These are phyloP conservation scores for Achatina immaculata DNA, from an alignment of 1,140 invertebrate species.

Conservation along the genomic window DNA sequence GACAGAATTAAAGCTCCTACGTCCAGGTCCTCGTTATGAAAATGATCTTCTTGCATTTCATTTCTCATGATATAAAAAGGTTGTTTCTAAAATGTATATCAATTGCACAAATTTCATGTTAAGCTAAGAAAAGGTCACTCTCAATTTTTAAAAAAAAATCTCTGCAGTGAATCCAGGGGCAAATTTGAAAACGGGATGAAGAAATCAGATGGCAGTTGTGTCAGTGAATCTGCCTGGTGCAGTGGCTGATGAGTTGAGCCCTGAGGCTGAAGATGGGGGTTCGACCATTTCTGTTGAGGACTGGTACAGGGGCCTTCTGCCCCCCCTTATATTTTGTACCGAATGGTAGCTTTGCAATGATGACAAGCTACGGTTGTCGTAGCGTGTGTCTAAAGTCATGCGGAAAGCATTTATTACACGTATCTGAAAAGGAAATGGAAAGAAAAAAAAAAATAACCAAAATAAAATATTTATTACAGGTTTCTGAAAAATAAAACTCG, in stretches of 20 bases:
- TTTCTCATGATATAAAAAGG: too few relatives aligned
- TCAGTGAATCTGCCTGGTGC: conserved; percentile 30
- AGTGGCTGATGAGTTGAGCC: conserved; percentile 26
- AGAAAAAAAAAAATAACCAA: conserved; percentile 41
- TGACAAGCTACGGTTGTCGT: conserved; percentile 76
- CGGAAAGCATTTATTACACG: conserved; percentile 99
- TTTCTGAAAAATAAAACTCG: background rate
- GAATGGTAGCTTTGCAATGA: conserved; percentile 69
- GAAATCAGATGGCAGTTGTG: conserved; percentile 34
- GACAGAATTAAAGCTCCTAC: too few relatives aligned
- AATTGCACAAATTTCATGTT: background rate
- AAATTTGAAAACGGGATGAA: background rate
- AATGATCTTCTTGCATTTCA: too few relatives aligned
- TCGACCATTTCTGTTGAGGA: conserved; percentile 33
- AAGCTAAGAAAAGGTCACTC: background rate
- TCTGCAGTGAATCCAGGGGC: background rate
- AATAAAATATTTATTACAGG: conserved; percentile 24
- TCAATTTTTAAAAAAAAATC: background rate
- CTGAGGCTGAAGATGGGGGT: background rate
- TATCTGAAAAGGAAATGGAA: conserved; percentile 73
- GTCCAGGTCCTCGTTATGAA: too few relatives aligned
- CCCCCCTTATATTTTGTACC: conserved; percentile 55
- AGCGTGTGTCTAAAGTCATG: conserved; percentile 95
- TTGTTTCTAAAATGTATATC: too few relatives aligned
- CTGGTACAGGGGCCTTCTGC: conserved; percentile 40